Percentiles rank a stretch among this genome's conserved stretches.
Conservation (phyloP, 2,797 vertebrate genomes). For the Centropyge bicolor region DNA sequence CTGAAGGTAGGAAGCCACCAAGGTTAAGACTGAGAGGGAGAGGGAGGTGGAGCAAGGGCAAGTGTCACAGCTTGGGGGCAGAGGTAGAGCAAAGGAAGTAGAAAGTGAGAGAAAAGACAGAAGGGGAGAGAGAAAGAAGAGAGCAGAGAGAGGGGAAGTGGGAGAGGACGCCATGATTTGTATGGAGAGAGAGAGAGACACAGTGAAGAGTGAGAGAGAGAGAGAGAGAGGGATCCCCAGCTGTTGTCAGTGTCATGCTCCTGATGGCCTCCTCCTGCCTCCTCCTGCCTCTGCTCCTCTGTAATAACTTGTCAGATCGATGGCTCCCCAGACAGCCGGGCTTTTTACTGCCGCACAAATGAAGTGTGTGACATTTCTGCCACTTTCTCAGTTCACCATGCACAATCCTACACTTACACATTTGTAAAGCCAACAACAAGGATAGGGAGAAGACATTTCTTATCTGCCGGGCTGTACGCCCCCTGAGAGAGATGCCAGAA, state of each 20-base stretch:
- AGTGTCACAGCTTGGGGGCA: neutral
- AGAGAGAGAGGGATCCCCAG: slow-evolving; percentile 44
- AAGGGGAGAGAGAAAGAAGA: slow-evolving; percentile 18
- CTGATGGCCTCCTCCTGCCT: slow-evolving; percentile 64
- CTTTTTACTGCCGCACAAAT: slow-evolving; percentile 74
- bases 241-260: slow-evolving; percentile 74
- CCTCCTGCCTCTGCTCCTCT: slow-evolving; percentile 69
- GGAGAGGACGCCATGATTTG: slow-evolving; percentile 30
- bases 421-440: slow-evolving; percentile 49
- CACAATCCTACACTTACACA: slow-evolving; percentile 31
- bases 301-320: slow-evolving; percentile 87
- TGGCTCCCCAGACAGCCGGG: slow-evolving; percentile 68
- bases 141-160: neutral
- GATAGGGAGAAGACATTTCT: slow-evolving; percentile 29
- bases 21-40: neutral
- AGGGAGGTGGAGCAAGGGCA: neutral
- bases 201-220: slow-evolving; percentile 23
- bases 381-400: slow-evolving; percentile 66
- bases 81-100: neutral
- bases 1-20: slow-evolving; percentile 4
- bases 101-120: slow-evolving; percentile 16
- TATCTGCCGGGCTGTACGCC: slow-evolving; percentile 1
- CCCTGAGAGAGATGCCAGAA: slow-evolving; percentile 19
- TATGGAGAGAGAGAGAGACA: slow-evolving; percentile 8
- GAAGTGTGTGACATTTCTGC: slow-evolving; percentile 80